Evolutionary conservation across 1,140 invertebrate species (phyloP), one percentile per base, ranked within the genome.

Genomic region (Grapholita molesta): DNA sequence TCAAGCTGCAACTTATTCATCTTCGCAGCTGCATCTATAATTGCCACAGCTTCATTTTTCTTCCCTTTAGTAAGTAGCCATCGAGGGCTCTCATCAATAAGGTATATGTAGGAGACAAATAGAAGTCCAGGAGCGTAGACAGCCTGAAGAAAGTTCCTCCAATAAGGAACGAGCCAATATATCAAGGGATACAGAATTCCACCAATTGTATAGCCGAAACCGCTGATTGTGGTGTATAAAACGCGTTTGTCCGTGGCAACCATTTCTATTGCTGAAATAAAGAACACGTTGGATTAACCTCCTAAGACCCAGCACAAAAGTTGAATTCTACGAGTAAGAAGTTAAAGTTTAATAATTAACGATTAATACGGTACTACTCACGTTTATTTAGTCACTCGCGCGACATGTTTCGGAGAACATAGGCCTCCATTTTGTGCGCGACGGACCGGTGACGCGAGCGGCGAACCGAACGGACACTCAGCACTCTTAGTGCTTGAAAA

Each of bases 11-110:
- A n/a, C 5, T 55, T 66, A 28, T 71, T 61, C 6, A 48, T 24
- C 15, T 68, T 71, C 3, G 66, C 66, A 12, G 65, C 48, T 30
- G 68, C 52, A 11, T 64, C 28, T 55, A 71, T 30, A 6, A 68
- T 55, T 3, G 2, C 18, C 21, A 68, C 21, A 11, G 55, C 70
- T 65, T 64, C 42, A 11, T 52, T 23, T 28, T 61, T 71, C 24
- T 61, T 32, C 23, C 48, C 42, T 42, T 94, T 93, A 1, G 94
- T 93, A 38, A 96, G 76, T 8, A 96, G 88, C 96, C 96, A 96
- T 65, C 71, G 23, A 0, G 53, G 32, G 25, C 71, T 72, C 28
- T 72, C 71, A 35, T 72, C 71, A 18, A 72, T 7, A 15, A 61
- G 9, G 23, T 25, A 72, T 11, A 66, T 15, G 24, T 66, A 72